Percentiles rank a stretch among this genome's conserved stretches.
Conservation (phyloP, 2,797 vertebrate genomes). For the Psittacula derbiana region DNA sequence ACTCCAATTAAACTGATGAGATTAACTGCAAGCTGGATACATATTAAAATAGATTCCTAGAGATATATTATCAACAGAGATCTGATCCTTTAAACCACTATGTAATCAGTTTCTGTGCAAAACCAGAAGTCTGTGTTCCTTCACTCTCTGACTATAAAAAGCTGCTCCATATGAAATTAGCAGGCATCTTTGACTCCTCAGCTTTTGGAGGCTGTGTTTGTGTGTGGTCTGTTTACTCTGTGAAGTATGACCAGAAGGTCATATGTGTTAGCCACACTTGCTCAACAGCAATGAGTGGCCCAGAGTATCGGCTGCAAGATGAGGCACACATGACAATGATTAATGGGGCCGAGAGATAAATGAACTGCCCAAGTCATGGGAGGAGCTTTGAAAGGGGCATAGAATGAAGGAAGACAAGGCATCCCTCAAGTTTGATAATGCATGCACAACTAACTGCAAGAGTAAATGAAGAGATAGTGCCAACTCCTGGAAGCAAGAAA, state of each 20-base stretch:
- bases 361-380: not conserved
- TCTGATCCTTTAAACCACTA: not conserved
- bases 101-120: not conserved
- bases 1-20: not conserved
- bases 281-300: not conserved
- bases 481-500: not conserved
- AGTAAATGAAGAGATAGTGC: not conserved
- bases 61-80: not conserved
- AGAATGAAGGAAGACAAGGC: not conserved
- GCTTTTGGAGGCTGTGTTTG: not conserved
- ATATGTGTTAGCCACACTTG: not conserved
- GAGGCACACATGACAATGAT: not conserved
- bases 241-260: not conserved
- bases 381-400: not conserved
- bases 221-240: conserved; percentile 43
- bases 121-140: not conserved
- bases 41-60: conserved; percentile 8
- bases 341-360: not conserved
- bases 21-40: not conserved
- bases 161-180: not conserved
- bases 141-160: not conserved
- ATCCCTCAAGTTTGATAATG: not conserved
- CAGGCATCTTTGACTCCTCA: not conserved
- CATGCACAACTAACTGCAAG: not conserved
- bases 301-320: not conserved